Percentiles rank a stretch among this genome's conserved stretches.
These are phyloP conservation scores for Teleopsis dalmanni DNA, from an alignment of 1,140 invertebrate genomes.

Conservation along the genomic window DNA sequence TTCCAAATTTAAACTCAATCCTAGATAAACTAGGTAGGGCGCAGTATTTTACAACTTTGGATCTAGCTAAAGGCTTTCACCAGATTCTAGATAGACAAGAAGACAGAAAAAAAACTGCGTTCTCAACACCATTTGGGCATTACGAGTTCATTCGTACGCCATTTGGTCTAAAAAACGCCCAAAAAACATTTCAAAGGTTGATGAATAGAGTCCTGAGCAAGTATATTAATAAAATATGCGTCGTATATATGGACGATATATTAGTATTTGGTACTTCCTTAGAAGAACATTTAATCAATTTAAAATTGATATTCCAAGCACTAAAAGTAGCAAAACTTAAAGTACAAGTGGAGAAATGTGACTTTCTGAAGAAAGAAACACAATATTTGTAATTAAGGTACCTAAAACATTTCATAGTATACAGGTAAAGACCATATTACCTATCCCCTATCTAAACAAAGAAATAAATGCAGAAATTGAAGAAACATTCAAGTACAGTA, in stretches of 20 bases:
- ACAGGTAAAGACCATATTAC: no score
- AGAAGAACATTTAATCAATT: constrained; percentile 33
- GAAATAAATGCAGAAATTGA: no score
- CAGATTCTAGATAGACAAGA: constrained; percentile 18
- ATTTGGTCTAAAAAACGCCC: no score
- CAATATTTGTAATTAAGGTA: no score
- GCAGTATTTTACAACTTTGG: constrained; percentile 31
- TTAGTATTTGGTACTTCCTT: constrained; percentile 24
- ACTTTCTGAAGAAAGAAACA: constrained; percentile 9
- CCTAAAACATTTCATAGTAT: no score
- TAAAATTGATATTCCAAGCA: no score
- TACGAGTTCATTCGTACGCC: constrained; percentile 25
- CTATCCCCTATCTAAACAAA: no score
- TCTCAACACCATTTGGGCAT: constrained; percentile 8
- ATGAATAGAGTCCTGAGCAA: constrained; percentile 39
- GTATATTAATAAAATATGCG: constrained; percentile 23
- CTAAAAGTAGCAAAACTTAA: no score
- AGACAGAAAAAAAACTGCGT: constrained; percentile 13
- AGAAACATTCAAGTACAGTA: no score
- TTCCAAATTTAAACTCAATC: constrained; percentile 49
- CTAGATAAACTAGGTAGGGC: constrained; percentile 30
- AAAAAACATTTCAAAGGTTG: constrained; percentile 43
- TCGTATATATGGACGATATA: constrained; percentile 37
- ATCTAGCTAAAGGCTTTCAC: constrained; percentile 33
- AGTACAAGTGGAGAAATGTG: constrained; percentile 6